phyloP scores from a whole-genome alignment of 1,140 invertebrate genomes.

The Mesaphorura yosii region DNA sequence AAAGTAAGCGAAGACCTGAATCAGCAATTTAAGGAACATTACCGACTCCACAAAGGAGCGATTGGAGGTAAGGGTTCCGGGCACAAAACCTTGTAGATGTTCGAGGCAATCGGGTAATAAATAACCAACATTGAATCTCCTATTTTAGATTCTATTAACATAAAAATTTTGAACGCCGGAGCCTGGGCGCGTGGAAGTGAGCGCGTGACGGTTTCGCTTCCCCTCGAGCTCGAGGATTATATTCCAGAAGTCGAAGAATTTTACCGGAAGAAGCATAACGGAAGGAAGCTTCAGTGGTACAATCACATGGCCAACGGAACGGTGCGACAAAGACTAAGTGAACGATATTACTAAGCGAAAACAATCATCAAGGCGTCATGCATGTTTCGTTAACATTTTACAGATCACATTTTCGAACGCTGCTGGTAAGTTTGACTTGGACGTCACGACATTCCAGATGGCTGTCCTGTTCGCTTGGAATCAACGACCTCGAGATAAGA shows the following conservation, averaged over 20 bases:
- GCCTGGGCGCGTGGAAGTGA: conserved; percentile 94
- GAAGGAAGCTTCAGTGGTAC: conserved; percentile 98
- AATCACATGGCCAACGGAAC: conserved; percentile 99
- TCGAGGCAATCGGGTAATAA: not conserved
- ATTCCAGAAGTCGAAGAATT: conserved; percentile 94
- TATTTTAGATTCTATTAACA: conserved; percentile 41
- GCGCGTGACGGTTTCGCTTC: conserved; percentile 85
- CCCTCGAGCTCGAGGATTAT: conserved; percentile 93
- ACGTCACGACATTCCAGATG: conserved; percentile 99
- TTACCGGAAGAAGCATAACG: conserved; percentile 92
- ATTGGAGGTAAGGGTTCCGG: conserved; percentile 38
- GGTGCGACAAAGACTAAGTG: conserved; percentile 43
- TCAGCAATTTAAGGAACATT: conserved; percentile 70
- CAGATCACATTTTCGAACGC: conserved; percentile 88
- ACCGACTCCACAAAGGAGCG: conserved; percentile 45
- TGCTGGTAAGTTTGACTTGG: conserved; percentile 89
- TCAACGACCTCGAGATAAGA: conserved; percentile 77
- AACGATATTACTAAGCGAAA: not conserved
- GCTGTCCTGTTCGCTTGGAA: conserved; percentile 99
- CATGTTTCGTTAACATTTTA: conserved; percentile 31
- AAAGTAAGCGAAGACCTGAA: conserved; percentile 99
- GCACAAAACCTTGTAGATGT: conserved; percentile 7
- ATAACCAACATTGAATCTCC: not conserved
- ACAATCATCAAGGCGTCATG: too few relatives aligned
- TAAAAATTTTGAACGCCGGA: conserved; percentile 92